Evolutionary conservation across 2,888 invertebrate genomes (phyloP).

Genomic region (Pyralis farinalis): DNA sequence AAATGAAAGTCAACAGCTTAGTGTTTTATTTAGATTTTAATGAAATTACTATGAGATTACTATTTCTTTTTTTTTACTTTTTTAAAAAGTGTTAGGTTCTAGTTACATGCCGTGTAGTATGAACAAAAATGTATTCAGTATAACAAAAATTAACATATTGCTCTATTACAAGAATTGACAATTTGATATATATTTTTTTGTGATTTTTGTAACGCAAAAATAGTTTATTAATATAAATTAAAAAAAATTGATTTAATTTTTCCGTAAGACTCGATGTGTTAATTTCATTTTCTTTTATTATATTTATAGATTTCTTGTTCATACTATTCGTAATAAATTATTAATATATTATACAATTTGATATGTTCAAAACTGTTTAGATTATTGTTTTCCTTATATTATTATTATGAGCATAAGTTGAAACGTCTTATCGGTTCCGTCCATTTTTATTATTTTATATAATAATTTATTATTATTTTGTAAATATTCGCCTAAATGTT

Average conservation of each 20-base stretch:
- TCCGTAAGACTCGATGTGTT: too few relatives aligned
- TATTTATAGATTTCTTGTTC: slow-evolving; percentile 19
- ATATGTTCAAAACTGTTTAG: slow-evolving; percentile 53
- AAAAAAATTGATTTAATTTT: too few relatives aligned
- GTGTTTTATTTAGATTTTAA: slow-evolving; percentile 41
- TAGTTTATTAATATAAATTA: too few relatives aligned
- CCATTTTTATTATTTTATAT: slow-evolving; percentile 55
- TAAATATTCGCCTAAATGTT: slow-evolving; percentile 39
- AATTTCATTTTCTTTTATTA: too few relatives aligned
- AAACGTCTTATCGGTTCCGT: slow-evolving; percentile 77
- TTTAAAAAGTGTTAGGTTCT: slow-evolving; percentile 58
- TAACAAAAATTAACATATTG: too few relatives aligned
- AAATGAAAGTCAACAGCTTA: slow-evolving; percentile 43
- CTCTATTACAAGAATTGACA: too few relatives aligned
- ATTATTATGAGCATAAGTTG: slow-evolving; percentile 36
- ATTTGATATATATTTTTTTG: too few relatives aligned
- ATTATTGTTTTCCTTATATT: slow-evolving; percentile 38
- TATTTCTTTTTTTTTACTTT: slow-evolving; percentile 62
- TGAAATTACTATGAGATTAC: slow-evolving; percentile 79
- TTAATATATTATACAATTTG: slow-evolving; percentile 34
- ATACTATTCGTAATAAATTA: slow-evolving; percentile 41
- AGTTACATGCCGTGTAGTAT: slow-evolving; percentile 32
- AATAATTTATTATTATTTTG: slow-evolving; percentile 40
- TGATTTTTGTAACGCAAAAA: too few relatives aligned
- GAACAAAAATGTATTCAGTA: slow-evolving; percentile 17